Evolutionary conservation across 2,888 invertebrate species (phyloP).

Genomic region (Meliscaeva auricollis): DNA sequence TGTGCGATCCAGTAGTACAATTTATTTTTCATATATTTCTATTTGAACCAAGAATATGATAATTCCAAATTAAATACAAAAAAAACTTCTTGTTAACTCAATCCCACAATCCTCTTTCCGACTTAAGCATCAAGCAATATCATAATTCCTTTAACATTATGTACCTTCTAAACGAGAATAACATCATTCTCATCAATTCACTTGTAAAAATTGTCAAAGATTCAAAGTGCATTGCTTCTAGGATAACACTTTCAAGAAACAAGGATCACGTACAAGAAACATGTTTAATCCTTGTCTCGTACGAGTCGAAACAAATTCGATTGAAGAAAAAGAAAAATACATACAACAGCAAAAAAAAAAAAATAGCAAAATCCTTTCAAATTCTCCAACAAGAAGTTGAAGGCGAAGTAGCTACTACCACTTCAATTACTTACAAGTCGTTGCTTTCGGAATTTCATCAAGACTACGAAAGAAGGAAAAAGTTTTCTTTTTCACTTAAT

Average conservation of each 20-base stretch:
- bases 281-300: constrained; percentile 53
- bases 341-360: neutral
- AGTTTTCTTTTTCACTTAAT: constrained; percentile 45
- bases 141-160: neutral
- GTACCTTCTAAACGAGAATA: constrained; percentile 6
- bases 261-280: constrained; percentile 53
- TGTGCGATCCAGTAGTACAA: too few species aligned
- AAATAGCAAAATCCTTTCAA: constrained; percentile 15
- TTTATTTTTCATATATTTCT: too few species aligned
- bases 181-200: constrained; percentile 40
- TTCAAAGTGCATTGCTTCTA: constrained; percentile 44
- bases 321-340: neutral
- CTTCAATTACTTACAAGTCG: constrained; percentile 67
- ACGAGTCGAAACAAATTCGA: constrained; percentile 2
- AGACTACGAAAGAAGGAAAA: constrained; percentile 5
- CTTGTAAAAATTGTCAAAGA: constrained; percentile 48
- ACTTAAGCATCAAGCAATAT: too few species aligned
- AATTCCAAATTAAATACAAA: neutral
- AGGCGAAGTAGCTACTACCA: constrained; percentile 6
- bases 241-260: constrained; percentile 40
- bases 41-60: neutral
- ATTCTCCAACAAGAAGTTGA: constrained; percentile 44
- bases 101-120: constrained; percentile 25
- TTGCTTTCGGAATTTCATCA: constrained; percentile 48
- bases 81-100: too few species aligned